Evolutionary conservation across 2,888 invertebrate species (phyloP), one percentile per base, ranked within the genome.

Genomic region (Leptinotarsa tumamoca): DNA sequence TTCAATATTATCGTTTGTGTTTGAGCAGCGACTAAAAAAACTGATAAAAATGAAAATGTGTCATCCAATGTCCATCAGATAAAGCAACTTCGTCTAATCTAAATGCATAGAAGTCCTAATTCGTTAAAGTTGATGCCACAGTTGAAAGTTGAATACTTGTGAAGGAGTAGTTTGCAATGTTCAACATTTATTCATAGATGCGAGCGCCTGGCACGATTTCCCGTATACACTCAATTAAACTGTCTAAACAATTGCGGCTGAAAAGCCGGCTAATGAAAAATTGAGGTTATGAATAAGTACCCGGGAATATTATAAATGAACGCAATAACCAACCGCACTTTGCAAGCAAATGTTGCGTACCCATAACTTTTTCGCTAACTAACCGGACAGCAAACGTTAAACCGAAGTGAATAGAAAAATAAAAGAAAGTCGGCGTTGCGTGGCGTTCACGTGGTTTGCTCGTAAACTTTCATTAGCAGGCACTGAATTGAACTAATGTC

Each of bases 401-500:
- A 81, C 82, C 79, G 78, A 79, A 82, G 80, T 81, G 81, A 83
- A 81, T 80, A 72, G 71, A 68, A 68, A 71, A 78, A 73, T 71
- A 73, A 73, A 78, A 75, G 75, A 75, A 73, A 71, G 73, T 61
- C 72, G 71, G 71, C 33, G 52, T 61, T 23, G 72, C 43, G 33
- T 67, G 66, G 51, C 54, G 82, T 81, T 83, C 85, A 85, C 84
- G 85, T 85, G 85, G 84, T 82, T 79, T 66, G 85, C 83, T 87
- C 88, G 86, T 88, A 88, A 88, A 88, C 83, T 87, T 87, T 88
- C 88, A 88, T 88, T 88, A 88, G 87, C 83, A 83, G 83, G 80
- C 87, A 85, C 84, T 88, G 88, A 88, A 88, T 88, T 88, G 86
- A 87, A 88, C 87, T 87, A 87, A 88, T 87, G 88, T 87, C 87